phyloP scores from a whole-genome alignment of 2,797 vertebrate genomes.

The Lacerta bilineata region DNA sequence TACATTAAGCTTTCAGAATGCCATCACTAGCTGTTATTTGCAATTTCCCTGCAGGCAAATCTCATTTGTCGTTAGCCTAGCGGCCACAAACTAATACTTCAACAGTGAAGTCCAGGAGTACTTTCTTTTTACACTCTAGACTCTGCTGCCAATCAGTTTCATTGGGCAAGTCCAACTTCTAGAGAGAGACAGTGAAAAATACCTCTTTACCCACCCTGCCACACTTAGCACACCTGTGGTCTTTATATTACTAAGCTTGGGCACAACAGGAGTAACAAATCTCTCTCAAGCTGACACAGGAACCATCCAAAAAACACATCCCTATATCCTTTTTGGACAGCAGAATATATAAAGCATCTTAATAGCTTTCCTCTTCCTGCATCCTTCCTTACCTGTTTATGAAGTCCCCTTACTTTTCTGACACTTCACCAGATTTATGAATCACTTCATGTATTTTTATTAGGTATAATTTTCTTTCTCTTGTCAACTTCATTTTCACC shows the following conservation, averaged over 20 bases:
- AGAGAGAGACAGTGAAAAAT: background rate
- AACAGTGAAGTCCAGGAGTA: background rate
- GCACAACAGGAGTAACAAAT: background rate
- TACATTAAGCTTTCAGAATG: background rate
- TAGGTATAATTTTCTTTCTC: slow-evolving; percentile 29
- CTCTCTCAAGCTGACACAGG: background rate
- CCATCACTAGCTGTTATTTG: too few species aligned
- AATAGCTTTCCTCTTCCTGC: slow-evolving; percentile 19
- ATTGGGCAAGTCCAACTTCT: background rate
- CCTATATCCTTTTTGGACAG: background rate
- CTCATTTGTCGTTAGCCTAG: background rate
- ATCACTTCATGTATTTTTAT: background rate
- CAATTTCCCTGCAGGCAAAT: background rate
- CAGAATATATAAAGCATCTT: background rate
- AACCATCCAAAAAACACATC: background rate
- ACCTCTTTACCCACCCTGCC: background rate
- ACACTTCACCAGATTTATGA: slow-evolving; percentile 5
- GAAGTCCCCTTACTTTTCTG: slow-evolving; percentile 7
- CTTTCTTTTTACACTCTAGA: background rate
- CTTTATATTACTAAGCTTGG: background rate
- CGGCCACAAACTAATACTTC: background rate
- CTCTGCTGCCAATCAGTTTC: background rate
- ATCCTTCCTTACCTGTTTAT: background rate
- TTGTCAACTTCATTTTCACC: background rate
- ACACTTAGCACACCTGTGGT: background rate